Percentiles rank a stretch among this genome's conserved stretches.
phyloP scores from a whole-genome alignment of 2,797 vertebrate species.

The Enteromius afrohamiltoni region DNA sequence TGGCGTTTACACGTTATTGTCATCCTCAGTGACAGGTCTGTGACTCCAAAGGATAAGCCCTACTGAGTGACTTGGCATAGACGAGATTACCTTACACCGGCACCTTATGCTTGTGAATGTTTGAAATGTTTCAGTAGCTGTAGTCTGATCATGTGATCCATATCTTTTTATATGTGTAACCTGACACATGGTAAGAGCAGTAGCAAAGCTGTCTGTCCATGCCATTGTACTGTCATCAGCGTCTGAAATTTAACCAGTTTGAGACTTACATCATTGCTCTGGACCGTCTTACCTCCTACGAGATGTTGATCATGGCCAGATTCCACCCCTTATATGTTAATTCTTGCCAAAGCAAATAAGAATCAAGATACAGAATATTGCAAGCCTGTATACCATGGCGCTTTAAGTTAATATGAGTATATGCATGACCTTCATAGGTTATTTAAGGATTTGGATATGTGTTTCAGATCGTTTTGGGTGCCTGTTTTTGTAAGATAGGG shows the following conservation, averaged over 20 bases:
- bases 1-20: constrained; percentile 70
- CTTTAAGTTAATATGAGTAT: not conserved
- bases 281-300: constrained; percentile 51
- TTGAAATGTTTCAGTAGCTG: constrained; percentile 67
- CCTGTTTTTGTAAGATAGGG: not conserved
- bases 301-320: not conserved
- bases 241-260: constrained; percentile 62
- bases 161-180: constrained; percentile 75
- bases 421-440: not conserved
- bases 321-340: constrained; percentile 30
- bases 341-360: constrained; percentile 26
- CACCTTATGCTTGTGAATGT: constrained; percentile 70
- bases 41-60: constrained; percentile 67
- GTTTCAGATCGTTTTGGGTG: not conserved
- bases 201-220: constrained; percentile 66
- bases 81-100: constrained; percentile 70
- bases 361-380: not conserved
- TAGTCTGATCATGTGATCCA: constrained; percentile 61
- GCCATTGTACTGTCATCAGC: constrained; percentile 68
- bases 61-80: constrained; percentile 67
- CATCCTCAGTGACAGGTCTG: constrained; percentile 64
- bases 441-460: not conserved
- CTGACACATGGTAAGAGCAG: constrained; percentile 69
- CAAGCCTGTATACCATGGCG: not conserved
- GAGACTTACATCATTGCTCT: constrained; percentile 58